Evolutionary conservation across 2,888 invertebrate species (phyloP).

Genomic region (Tetramorium bicarinatum): DNA sequence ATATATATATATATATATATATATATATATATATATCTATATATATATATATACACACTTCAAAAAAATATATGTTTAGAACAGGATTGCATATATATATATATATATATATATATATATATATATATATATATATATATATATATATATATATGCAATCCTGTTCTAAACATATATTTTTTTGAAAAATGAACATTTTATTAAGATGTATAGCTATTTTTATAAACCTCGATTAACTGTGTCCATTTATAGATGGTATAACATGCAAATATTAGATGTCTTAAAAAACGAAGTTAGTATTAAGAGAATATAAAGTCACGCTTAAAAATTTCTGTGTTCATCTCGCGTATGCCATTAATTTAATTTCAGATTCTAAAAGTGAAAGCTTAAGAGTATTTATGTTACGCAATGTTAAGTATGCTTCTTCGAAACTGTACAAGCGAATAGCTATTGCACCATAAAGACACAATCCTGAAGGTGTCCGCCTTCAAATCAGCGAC

Average conservation of each 20-base stretch:
- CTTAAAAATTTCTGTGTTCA: slow-evolving; percentile 17
- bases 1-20: no score
- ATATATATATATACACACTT: no score
- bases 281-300: background rate
- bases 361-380: slow-evolving; percentile 1
- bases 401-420: background rate
- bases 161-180: background rate
- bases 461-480: slow-evolving; percentile 12
- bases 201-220: slow-evolving; percentile 16
- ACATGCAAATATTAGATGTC: background rate
- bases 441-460: background rate
- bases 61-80: no score
- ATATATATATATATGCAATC: background rate
- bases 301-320: background rate
- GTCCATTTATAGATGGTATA: background rate
- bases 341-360: slow-evolving; percentile 3
- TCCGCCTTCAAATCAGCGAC: slow-evolving; percentile 11
- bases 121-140: no score
- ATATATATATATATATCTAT: no score
- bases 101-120: no score
- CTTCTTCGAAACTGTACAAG: background rate
- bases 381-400: slow-evolving; percentile 1
- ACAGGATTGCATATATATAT: no score
- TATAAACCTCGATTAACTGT: background rate
- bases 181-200: background rate